Evolutionary conservation across 2,888 invertebrate species (phyloP).

Genomic region (Pelosia muscerda): DNA sequence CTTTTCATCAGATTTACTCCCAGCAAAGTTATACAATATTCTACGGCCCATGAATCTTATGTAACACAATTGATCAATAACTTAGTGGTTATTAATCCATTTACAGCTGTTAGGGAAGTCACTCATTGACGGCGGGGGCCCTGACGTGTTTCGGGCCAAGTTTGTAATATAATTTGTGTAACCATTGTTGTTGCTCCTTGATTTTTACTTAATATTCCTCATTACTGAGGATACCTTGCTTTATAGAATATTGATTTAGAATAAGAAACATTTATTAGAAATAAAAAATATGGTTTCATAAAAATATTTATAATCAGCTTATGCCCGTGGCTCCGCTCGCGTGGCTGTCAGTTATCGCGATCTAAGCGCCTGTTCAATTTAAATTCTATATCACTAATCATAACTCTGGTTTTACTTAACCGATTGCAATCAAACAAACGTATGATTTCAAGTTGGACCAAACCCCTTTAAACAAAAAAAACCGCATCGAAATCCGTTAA

Average conservation of each 20-base stretch:
- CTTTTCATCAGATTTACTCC: background rate
- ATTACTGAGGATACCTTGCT: background rate
- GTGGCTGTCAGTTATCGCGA: too few species aligned
- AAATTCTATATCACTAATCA: too few species aligned
- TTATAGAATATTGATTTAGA: background rate
- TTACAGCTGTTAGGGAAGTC: constrained; percentile 24
- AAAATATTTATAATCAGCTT: too few species aligned
- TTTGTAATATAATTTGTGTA: constrained; percentile 18
- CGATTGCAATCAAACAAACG: too few species aligned
- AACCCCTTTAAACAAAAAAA: too few species aligned
- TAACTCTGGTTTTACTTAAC: too few species aligned
- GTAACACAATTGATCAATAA: constrained; percentile 7
- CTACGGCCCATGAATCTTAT: background rate
- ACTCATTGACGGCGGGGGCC: constrained; percentile 13
- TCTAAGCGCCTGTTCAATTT: too few species aligned
- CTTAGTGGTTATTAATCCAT: constrained; percentile 19
- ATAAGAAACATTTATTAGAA: background rate
- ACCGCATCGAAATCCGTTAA: too few species aligned
- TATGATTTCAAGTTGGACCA: too few species aligned
- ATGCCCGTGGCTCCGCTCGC: too few species aligned
- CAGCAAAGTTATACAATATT: background rate
- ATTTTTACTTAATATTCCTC: background rate
- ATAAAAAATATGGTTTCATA: background rate
- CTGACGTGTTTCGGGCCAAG: constrained; percentile 15
- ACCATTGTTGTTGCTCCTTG: background rate